phyloP scores from a whole-genome alignment of 2,113 vertebrate species.

The Perca schrenkii region DNA sequence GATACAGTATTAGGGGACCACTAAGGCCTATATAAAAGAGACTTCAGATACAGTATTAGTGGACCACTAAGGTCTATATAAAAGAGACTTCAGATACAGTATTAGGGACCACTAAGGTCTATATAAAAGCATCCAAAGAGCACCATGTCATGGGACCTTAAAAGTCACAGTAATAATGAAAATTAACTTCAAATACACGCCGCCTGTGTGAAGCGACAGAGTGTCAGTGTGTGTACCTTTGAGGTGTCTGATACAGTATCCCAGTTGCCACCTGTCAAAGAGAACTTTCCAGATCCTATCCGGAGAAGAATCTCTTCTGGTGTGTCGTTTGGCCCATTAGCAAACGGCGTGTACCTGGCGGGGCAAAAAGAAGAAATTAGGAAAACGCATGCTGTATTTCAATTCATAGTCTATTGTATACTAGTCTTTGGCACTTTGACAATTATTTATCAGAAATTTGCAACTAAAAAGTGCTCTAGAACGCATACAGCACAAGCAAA shows the following conservation, averaged over 20 bases:
- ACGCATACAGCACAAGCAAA: too few species aligned
- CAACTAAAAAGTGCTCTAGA: neutral
- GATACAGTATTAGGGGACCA: too few species aligned
- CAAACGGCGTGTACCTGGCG: slow-evolving; percentile 94
- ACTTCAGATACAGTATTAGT: too few species aligned
- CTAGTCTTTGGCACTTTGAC: too few species aligned
- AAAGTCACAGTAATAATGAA: neutral
- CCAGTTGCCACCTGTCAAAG: slow-evolving; percentile 96
- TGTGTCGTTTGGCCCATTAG: slow-evolving; percentile 96
- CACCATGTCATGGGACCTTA: too few species aligned
- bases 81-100: too few species aligned
- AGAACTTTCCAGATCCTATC: slow-evolving; percentile 97
- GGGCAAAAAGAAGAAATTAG: neutral
- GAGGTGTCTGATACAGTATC: slow-evolving; percentile 95
- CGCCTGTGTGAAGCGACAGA: neutral
- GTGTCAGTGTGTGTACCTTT: slow-evolving; percentile 85
- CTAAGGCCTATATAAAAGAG: too few species aligned
- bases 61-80: too few species aligned
- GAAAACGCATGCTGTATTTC: neutral
- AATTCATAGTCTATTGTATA: neutral
- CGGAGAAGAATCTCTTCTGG: slow-evolving; percentile 95
- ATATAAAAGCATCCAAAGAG: too few species aligned
- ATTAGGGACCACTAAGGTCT: too few species aligned
- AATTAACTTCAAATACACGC: neutral
- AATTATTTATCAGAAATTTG: too few species aligned